Percentiles rank a stretch among this genome's conserved stretches.
Conservation (phyloP, 2,888 invertebrate species). For the Lottia gigantea region DNA sequence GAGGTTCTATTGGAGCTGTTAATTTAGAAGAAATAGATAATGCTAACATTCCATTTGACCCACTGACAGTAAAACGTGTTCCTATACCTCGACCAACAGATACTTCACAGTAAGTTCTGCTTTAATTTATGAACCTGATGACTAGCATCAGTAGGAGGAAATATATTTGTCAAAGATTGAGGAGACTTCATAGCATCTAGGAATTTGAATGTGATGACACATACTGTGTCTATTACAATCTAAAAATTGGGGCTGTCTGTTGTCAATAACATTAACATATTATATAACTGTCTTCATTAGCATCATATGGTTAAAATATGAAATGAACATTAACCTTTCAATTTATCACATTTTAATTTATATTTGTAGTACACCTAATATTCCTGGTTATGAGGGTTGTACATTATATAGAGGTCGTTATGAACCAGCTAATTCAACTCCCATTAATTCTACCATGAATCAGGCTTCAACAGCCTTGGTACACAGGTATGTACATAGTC, state of each 20-base stretch:
- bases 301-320: too few species aligned
- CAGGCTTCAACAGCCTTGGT: slow-evolving; percentile 48
- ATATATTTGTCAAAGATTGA: too few species aligned
- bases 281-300: too few species aligned
- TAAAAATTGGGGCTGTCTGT: too few species aligned
- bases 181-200: too few species aligned
- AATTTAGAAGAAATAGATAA: slow-evolving; percentile 64
- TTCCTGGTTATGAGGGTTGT: slow-evolving; percentile 61
- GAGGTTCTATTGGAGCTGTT: slow-evolving; percentile 59
- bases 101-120: slow-evolving; percentile 60
- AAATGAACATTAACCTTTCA: too few species aligned
- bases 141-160: too few species aligned
- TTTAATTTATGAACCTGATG: too few species aligned
- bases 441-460: slow-evolving; percentile 36
- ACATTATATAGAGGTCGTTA: slow-evolving; percentile 55
- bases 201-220: too few species aligned
- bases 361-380: slow-evolving; percentile 60
- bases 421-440: slow-evolving; percentile 47
- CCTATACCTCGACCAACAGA: slow-evolving; percentile 56
- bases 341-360: slow-evolving; percentile 5
- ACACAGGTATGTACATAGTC: slow-evolving; percentile 50
- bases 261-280: too few species aligned
- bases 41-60: slow-evolving; percentile 48
- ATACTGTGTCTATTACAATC: too few species aligned
- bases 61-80: slow-evolving; percentile 58